Evolutionary conservation across 2,797 vertebrate genomes (phyloP), one percentile per base, ranked within the genome.

Genomic region (Zenarchopterus dispar): DNA sequence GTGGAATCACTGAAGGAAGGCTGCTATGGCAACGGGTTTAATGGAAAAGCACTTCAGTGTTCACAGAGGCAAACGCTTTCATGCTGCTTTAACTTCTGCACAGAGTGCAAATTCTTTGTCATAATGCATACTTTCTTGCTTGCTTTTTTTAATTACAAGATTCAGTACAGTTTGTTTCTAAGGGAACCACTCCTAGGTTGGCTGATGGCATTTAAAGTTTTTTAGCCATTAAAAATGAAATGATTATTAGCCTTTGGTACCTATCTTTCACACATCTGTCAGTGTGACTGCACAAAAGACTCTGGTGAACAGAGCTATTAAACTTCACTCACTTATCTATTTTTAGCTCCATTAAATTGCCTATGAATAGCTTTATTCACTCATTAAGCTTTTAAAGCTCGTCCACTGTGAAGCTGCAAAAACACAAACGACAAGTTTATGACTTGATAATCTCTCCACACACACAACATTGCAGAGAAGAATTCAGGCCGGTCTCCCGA

Each of bases 21-120:
- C 73, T 88, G 82, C 84, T 70, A 86, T 86, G 74, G 77, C 75
- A 88, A 90, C 77, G 11, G 19, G 63, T 58, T 48, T 17, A 31
- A 45, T 56, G 52, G 44, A 68, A 75, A 73, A 56, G 44, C 72
- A 65, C 43, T 71, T 70, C 58, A 74, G 28, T 66, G 33, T 54
- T 56, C 70, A 79, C 67, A 70, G 81, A 75, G 65, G 59, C 28
- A 58, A 31, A 7, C 2, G 46, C 66, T 71, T 81, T 78, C 44
- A 62, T 62, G 42, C 49, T 36, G 51, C 62, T 78, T 60, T 60
- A 56, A 46, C 39, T 46, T 59, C 47, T 31, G 51, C 43, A 56
- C 26, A 45, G 43, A 22, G 52, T 7, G 16, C 33, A 17, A 24
- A 5, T 33, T 53, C 31, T 73, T 70, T 56, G 33, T 72, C 42